Percentiles rank a stretch among this genome's conserved stretches.
Evolutionary conservation across 2,113 vertebrate genomes (phyloP).

Genomic region (Malurus melanocephalus): DNA sequence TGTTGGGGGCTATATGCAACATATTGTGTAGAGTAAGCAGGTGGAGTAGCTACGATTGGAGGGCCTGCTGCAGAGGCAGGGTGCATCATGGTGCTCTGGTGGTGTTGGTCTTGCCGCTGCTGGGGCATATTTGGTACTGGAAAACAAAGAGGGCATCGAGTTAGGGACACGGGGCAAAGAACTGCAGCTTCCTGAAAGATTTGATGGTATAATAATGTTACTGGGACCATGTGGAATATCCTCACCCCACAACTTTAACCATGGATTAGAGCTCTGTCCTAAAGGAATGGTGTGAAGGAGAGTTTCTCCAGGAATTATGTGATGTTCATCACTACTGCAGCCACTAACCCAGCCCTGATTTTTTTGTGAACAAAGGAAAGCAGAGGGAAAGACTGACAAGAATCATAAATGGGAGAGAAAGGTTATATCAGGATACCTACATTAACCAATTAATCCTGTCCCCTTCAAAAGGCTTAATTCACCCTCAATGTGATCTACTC

Average conservation of each 20-base stretch:
- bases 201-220: neutral
- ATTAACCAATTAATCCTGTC: neutral
- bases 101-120: constrained; percentile 95
- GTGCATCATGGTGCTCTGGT: constrained; percentile 95
- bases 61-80: constrained; percentile 92
- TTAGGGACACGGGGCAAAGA: neutral
- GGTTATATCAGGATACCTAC: neutral
- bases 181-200: neutral
- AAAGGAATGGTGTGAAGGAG: neutral
- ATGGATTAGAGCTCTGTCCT: neutral
- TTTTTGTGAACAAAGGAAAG: neutral
- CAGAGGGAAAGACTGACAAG: neutral
- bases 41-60: constrained; percentile 89
- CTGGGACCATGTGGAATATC: neutral
- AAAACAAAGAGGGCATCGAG: neutral
- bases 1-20: constrained; percentile 95
- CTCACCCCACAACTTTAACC: neutral
- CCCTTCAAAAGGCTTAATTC: neutral
- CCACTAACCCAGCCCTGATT: neutral
- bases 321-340: neutral
- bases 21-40: constrained; percentile 92
- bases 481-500: neutral
- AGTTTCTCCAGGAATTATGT: neutral
- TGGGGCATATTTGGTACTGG: constrained; percentile 95
- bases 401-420: neutral